Conservation (phyloP, 2,888 invertebrate species). For the Sphinx pinastri region DNA sequence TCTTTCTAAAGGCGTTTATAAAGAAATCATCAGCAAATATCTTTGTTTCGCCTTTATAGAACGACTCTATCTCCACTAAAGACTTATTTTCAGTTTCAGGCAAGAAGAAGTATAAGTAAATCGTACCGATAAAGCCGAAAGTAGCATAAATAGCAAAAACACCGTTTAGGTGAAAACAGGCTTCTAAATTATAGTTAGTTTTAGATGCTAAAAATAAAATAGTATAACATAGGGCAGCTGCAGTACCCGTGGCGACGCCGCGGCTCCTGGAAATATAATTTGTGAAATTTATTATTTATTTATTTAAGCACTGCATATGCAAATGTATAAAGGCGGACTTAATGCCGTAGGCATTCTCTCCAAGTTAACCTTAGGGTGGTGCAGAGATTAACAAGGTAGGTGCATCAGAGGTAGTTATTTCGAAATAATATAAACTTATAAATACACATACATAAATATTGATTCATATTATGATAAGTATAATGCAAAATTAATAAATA, state of each 20-base stretch:
- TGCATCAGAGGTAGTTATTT: too few species aligned
- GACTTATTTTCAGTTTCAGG: conserved; percentile 83
- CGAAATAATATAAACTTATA: too few species aligned
- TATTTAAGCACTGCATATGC: too few species aligned
- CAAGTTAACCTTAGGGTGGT: too few species aligned
- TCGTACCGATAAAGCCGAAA: conserved; percentile 72
- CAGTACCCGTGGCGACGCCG: conserved; percentile 77
- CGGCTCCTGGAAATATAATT: conserved; percentile 75
- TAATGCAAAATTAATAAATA: too few species aligned
- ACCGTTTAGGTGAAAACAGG: conserved; percentile 73
- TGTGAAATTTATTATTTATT: too few species aligned
- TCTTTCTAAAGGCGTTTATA: conserved; percentile 70
- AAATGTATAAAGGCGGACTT: too few species aligned
- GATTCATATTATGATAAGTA: too few species aligned
- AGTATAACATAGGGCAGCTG: conserved; percentile 78
- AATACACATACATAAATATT: too few species aligned
- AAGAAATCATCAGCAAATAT: conserved; percentile 75
- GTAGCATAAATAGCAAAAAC: conserved; percentile 75
- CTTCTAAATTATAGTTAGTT: conserved; percentile 81
- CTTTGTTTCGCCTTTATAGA: conserved; percentile 67
- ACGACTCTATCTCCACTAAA: conserved; percentile 80
- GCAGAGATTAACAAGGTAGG: too few species aligned
- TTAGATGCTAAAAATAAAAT: conserved; percentile 79
- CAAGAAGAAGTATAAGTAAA: conserved; percentile 79
- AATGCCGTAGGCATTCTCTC: too few species aligned